Evolutionary conservation across 1,140 invertebrate species (phyloP).

Genomic region (Drosophila orena): DNA sequence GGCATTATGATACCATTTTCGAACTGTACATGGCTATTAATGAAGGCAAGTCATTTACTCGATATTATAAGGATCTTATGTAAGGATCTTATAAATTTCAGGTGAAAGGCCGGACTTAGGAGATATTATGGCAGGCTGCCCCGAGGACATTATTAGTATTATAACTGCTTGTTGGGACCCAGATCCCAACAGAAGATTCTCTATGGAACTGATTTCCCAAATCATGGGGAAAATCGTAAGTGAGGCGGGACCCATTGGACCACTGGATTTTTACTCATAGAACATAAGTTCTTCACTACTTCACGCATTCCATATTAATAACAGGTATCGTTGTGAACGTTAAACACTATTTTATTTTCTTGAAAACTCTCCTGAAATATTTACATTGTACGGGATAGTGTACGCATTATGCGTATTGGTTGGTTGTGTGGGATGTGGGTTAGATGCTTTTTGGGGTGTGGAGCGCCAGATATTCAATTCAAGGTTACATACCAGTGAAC

Average conservation of each 20-base stretch:
- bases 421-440: neutral
- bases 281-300: no score
- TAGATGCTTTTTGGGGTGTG: neutral
- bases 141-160: constrained; percentile 92
- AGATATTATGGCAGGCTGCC: constrained; percentile 88
- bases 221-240: constrained; percentile 87
- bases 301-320: neutral
- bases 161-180: constrained; percentile 96
- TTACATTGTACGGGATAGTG: constrained; percentile 55
- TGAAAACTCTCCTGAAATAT: constrained; percentile 64
- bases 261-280: neutral
- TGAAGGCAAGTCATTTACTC: constrained; percentile 84
- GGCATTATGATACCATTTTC: constrained; percentile 91
- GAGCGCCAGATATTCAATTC: constrained; percentile 19
- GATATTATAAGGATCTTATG: neutral
- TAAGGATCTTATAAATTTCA: constrained; percentile 34
- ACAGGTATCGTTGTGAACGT: constrained; percentile 35
- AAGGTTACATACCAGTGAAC: constrained; percentile 6
- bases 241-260: neutral
- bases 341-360: constrained; percentile 55
- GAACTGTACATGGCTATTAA: constrained; percentile 97
- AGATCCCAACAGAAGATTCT: constrained; percentile 91
- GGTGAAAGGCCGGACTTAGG: constrained; percentile 93
- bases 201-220: constrained; percentile 92
- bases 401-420: constrained; percentile 11